A percentile compares a stretch with the other conserved stretches of the same genome.
Evolutionary conservation across 2,113 vertebrate genomes (phyloP).

Genomic region (Carassius carassius): DNA sequence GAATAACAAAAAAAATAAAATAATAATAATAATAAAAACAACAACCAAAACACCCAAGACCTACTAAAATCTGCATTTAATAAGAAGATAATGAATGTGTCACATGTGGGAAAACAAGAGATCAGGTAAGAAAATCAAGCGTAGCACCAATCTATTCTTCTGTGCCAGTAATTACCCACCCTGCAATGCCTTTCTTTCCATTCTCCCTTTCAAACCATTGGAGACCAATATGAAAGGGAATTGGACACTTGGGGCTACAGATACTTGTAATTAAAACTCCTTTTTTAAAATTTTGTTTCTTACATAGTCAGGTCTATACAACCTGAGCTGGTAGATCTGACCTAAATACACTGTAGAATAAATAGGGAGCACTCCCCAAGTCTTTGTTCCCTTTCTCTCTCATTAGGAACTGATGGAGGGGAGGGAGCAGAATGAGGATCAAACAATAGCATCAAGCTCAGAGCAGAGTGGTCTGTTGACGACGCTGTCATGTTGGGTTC

Average conservation of each 20-base stretch:
- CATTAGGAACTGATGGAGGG: conserved; percentile 68
- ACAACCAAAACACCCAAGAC: conserved; percentile 69
- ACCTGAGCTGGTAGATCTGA: conserved; percentile 75
- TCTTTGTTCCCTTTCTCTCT: conserved; percentile 71
- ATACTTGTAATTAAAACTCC: conserved; percentile 75
- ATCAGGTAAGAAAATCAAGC: conserved; percentile 74
- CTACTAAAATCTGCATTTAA: conserved; percentile 76
- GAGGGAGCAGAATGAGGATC: conserved; percentile 31
- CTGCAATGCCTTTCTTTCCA: conserved; percentile 67
- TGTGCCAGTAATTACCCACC: conserved; percentile 72
- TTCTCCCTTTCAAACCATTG: conserved; percentile 68
- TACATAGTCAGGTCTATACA: conserved; percentile 73
- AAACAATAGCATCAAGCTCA: conserved; percentile 36
- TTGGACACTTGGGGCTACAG: conserved; percentile 78
- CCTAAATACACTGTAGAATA: conserved; percentile 79
- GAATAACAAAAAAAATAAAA: conserved; percentile 68
- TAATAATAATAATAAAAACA: conserved; percentile 54
- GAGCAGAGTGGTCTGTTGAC: conserved; percentile 23
- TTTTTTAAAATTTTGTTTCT: conserved; percentile 71
- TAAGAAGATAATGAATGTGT: conserved; percentile 80
- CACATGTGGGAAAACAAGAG: conserved; percentile 71
- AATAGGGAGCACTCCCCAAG: conserved; percentile 67
- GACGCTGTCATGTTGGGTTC: conserved; percentile 33
- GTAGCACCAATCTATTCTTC: conserved; percentile 68
- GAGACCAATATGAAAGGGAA: conserved; percentile 82